Evolutionary conservation across 2,113 vertebrate species (phyloP), one percentile per base, ranked within the genome.

Genomic region (Pygoscelis adeliae): DNA sequence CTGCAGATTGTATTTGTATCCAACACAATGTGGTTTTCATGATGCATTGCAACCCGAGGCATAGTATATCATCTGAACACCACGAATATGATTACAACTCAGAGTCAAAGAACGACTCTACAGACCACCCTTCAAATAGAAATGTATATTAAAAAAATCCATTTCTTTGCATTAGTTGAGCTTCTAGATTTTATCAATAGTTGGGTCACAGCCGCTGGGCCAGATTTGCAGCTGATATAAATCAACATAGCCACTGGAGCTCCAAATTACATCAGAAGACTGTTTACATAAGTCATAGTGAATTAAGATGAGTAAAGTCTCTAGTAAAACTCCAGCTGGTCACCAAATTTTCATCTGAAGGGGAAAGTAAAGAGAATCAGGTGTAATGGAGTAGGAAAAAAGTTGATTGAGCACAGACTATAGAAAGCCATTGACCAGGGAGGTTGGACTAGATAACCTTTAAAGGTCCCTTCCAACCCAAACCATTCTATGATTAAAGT

Each of bases 1-100:
- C 36, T 62, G 40, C 84, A 91, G 87, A 87, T 87, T 97, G n/a
- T 76, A 95, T 94, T 97, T 97, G 90, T 93, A 87, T 85, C 94
- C 81, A 93, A 62, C 70, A 69, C 61, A 96, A 72, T 66, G 66
- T 0, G 1, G 65, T 94, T 95, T 94, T 61, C 49, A 36, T 94
- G 91, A 97, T 13, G 1, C 63, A 97, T 92, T 95, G 76, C 88
- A 71, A 88, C 67, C 55, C 14, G 30, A 72, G 76, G 82, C 32
- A 27, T 2, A 81, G 81, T 93, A 91, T 6, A 93, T 96, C 91
- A 93, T 69, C 53, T 42, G 56, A 92, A 92, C 74, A 97, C 79
- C 87, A 73, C 0, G 1, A 96, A 46, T 85, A 67, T 69, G 83
- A 96, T 93, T 94, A 82, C 84, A 89, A 47, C 66, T 94, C 52